Base-by-base conservation (phyloP, 2,797 vertebrate species). In the Parambassis ranga region DNA sequence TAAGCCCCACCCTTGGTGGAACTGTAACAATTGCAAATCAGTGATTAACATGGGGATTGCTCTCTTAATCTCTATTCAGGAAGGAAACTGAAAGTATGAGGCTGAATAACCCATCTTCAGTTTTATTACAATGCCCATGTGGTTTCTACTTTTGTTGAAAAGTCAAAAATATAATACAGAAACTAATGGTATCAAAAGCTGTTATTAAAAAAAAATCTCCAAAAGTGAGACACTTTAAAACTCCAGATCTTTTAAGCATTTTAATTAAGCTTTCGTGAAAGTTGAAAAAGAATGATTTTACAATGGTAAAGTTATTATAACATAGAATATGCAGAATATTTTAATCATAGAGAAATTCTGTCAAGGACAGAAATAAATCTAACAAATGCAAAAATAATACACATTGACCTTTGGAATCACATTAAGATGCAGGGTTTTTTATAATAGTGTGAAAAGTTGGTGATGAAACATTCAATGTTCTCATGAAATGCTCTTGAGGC, bases 41-140 rank as follows among this genome's bases (percentile, higher is more conserved):
- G 23, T 65, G 76, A 75, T 80, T 71, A 71, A 66, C 48, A n/a
- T n/a, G 28, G 8, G 52, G 44, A 73, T 70, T 58, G 10, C 65
- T 69, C 22, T 57, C 46, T 73, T 65, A 52, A 51, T 75, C 61
- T 68, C 33, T 32, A 53, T 71, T 48, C 31, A 59, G 41, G 27
- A 24, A 55, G 22, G 19, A 58, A 55, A 35, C 71, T 56, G 59
- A 71, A 65, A 57, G 57, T 62, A 30, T 41, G 24, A n/a, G 18
- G 9, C 33, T 53, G 37, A 60, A 50, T 43, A 65, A 71, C 53
- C 50, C 48, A 48, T 27, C 33, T 43, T 53, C 43, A 48, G 32
- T 56, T 59, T 70, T 37, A 65, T 24, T 48, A 28, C 69, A 49
- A 50, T 41, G 60, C 49, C 33, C 28, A 22, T 49, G 38, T 55